Evolutionary conservation across 2,888 invertebrate genomes (phyloP), one percentile per base, ranked within the genome.

Genomic region (Drosophila demipolita): DNA sequence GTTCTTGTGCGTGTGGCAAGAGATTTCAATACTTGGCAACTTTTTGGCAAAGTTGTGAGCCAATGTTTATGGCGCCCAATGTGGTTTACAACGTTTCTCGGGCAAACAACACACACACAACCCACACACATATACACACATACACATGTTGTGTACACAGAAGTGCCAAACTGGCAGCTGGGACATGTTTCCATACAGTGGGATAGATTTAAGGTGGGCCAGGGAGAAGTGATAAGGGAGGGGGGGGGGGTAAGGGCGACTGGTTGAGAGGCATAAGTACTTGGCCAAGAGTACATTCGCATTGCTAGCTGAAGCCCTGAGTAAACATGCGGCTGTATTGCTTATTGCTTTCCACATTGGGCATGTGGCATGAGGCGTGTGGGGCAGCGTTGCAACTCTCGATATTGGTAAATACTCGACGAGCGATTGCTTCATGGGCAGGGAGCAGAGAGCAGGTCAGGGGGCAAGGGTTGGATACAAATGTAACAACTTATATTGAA

Each of bases 61-160:
- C 81, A 83, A 81, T 87, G 85, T 87, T 79, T 83, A 78, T 85
- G 88, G 86, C 74, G 74, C 54, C 80, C 77, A 79, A 70, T 67
- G 77, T 76, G 78, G 73, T 81, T 76, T 78, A 76, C 85, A 79
- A 61, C 67, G 50, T 63, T 68, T 62, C 73, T 48, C 53, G 55
- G 29, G 59, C 75, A 75, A 75, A 42, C 57, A 57, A 35, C 33
- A 26, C 12, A 40, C 54, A 55, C 55, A n/a, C 36, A 36, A 36
- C 11, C 1, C 17, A 54, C 38, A 17, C 7, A 38, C 26, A 29
- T 17, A 11, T n/a, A 20, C 45, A 45, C 45, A 20, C 6, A 6
- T 12, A 62, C 60, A 61, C 40, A 60, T 45, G 53, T 45, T 67
- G 66, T 66, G 77, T 68, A 76, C 67, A 69, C 66, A 82, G 54